A percentile compares a stretch with the other conserved stretches of the same genome.
Evolutionary conservation across 2,888 invertebrate species (phyloP).

Genomic region (Bombylius discolor): DNA sequence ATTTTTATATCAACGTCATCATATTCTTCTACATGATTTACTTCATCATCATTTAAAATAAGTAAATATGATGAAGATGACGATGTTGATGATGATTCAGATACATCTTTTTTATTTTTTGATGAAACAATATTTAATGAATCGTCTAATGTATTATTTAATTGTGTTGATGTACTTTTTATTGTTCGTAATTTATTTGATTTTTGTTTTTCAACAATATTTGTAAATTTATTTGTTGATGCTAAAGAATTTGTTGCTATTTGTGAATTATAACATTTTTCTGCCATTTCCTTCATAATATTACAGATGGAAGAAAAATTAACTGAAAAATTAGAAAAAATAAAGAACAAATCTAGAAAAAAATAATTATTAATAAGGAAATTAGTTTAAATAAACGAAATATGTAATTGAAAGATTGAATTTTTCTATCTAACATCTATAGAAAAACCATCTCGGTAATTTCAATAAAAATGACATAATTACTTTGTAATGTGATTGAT

Average conservation of each 20-base stretch:
- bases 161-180: neutral
- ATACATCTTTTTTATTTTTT: neutral
- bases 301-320: no score
- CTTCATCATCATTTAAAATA: neutral
- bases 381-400: no score
- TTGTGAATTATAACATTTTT: slow-evolving; percentile 4
- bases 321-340: no score
- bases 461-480: no score
- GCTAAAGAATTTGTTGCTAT: neutral
- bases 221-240: slow-evolving; percentile 3
- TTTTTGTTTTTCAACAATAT: slow-evolving; percentile 1
- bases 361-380: no score
- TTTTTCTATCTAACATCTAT: no score
- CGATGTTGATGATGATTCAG: neutral
- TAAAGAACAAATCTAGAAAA: no score
- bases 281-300: neutral
- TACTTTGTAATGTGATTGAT: no score
- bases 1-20: neutral
- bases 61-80: no score
- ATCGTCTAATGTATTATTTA: no score
- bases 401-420: no score
- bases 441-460: no score
- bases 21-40: neutral
- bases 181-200: neutral
- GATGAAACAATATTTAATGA: neutral